A percentile compares a stretch with the other conserved stretches of the same genome.
Conservation (phyloP, 2,113 vertebrate species). For the Coptodon rendalli region DNA sequence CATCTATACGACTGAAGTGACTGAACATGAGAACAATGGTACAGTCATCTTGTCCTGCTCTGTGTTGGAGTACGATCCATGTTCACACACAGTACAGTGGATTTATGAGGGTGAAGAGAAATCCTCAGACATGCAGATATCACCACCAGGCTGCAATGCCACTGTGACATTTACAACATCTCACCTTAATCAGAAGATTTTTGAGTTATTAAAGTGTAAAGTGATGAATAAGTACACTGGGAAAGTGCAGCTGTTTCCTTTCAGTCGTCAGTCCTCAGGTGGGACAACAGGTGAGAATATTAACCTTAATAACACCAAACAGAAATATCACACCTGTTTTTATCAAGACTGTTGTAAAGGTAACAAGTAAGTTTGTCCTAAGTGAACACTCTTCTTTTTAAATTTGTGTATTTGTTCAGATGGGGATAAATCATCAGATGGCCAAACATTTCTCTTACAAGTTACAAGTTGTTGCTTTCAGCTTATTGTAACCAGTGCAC, state of each 20-base stretch:
- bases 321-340: neutral
- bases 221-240: rapidly evolving
- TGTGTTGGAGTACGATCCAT: rapidly evolving
- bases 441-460: too few relatives aligned
- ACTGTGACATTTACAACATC: neutral
- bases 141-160: rapidly evolving
- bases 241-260: neutral
- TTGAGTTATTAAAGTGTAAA: neutral
- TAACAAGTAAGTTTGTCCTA: too few relatives aligned
- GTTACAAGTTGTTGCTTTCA: too few relatives aligned
- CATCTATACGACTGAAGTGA: neutral
- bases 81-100: neutral
- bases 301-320: rapidly evolving
- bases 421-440: too few relatives aligned
- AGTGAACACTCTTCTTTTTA: too few relatives aligned
- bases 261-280: neutral
- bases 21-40: neutral
- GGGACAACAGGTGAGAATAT: neutral
- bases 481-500: too few relatives aligned
- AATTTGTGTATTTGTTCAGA: too few relatives aligned
- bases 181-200: neutral
- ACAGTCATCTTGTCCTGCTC: neutral
- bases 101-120: neutral
- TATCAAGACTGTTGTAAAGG: neutral
- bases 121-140: neutral